phyloP scores from a whole-genome alignment of 2,797 vertebrate species.

The Catamblyrhynchus diadema region DNA sequence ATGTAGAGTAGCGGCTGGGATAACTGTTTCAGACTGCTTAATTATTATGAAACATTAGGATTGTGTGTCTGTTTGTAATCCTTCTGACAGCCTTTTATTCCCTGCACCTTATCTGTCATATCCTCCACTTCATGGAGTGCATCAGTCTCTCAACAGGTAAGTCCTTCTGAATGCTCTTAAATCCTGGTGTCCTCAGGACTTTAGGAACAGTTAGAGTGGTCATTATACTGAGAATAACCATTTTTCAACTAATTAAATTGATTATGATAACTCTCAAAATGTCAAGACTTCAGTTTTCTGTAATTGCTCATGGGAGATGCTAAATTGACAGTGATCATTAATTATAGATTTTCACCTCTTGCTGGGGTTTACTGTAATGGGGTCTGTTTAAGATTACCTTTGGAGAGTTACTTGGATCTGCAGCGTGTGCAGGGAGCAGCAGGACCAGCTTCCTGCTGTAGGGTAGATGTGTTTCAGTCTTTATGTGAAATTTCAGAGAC shows the following conservation, averaged over 20 bases:
- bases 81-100: neutral
- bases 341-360: constrained; percentile 43
- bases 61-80: neutral
- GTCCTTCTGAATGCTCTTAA: neutral
- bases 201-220: neutral
- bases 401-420: neutral
- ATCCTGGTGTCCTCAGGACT: neutral
- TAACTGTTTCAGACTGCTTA: constrained; percentile 6
- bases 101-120: neutral
- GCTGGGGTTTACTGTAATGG: neutral
- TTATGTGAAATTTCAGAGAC: accelerated
- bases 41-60: constrained; percentile 1
- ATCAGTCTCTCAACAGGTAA: neutral
- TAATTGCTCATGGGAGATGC: neutral
- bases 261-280: constrained; percentile 35
- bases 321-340: constrained; percentile 44
- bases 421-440: neutral
- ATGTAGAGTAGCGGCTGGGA: neutral
- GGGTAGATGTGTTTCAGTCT: neutral
- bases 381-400: neutral
- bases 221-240: constrained; percentile 31
- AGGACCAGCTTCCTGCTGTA: neutral
- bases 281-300: constrained; percentile 16
- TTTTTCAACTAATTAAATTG: constrained; percentile 54
- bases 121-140: neutral